Evolutionary conservation across 2,797 vertebrate genomes (phyloP).

Genomic region (Thaleichthys pacificus): DNA sequence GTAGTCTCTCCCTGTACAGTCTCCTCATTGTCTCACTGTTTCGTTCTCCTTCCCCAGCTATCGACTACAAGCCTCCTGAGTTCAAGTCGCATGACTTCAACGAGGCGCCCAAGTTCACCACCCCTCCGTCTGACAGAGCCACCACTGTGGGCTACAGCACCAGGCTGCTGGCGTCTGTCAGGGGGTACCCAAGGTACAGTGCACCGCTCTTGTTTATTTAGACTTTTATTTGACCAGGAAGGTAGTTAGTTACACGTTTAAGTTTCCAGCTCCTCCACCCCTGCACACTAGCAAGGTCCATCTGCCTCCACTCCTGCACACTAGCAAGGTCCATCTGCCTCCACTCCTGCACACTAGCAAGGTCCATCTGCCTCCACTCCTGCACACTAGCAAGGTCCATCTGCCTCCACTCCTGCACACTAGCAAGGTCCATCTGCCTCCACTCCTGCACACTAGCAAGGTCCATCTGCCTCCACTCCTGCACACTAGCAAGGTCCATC

Average conservation of each 20-base stretch:
- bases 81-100: conserved; percentile 80
- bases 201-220: neutral
- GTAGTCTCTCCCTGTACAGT: no score
- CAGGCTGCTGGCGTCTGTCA: conserved; percentile 89
- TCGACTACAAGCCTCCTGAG: conserved; percentile 76
- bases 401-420: neutral
- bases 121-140: conserved; percentile 78
- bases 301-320: no score
- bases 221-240: conserved; percentile 60
- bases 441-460: neutral
- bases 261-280: neutral
- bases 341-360: neutral
- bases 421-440: neutral
- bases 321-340: neutral
- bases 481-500: neutral
- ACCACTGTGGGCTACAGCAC: conserved; percentile 91
- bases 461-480: neutral
- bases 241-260: no score
- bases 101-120: conserved; percentile 94
- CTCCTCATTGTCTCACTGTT: neutral
- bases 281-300: neutral
- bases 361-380: neutral
- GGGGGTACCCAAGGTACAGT: conserved; percentile 66
- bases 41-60: conserved; percentile 68
- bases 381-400: neutral